Base-by-base conservation (phyloP, 2,113 vertebrate species). In the Nothocercus julius region DNA sequence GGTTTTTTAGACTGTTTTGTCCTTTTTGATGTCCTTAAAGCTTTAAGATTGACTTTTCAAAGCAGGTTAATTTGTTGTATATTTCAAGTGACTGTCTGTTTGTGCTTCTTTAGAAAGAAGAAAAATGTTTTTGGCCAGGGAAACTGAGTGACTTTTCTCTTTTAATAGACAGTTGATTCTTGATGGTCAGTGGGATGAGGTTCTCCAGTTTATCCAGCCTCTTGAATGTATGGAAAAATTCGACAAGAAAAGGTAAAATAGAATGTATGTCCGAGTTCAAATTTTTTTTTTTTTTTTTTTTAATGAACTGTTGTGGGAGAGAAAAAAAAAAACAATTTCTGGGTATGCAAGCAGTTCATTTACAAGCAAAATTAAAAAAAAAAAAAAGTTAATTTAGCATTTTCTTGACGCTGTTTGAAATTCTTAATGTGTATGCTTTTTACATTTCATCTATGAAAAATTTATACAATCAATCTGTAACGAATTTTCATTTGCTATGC, bases 121-220 rank as follows among this genome's bases (percentile, higher is more conserved):
- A 9, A 77, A 11, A 4, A 17, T 85, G 6, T 81, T 82, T 24
- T 82, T 90, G 25, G 84, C 38, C 24, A 20, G 17, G 75, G 83
- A 44, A 61, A 49, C 40, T 82, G 11, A 92, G 25, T 77, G 27
- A 11, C 66, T n/a, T 1, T 96, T 93, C 47, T 93, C 51, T 97
- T 82, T 94, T 61, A 80, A 68, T 97, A 99, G 99, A 90, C 99
- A 99, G 5, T 97, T 99, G 89, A 98, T 99, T 72, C 98, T 99
- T 92, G 99, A 99, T 66, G 99, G 99, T 63, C 99, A 99, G 36
- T 99, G 99, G 99, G 99, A 99, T 94, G 99, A 99, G 74, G 99
- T 99, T 97, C 98, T 99, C 97, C 99, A 99, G 42, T 99, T 99
- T 95, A 99, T 99, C 96, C 99, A 99, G 51, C 99, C 99, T 91